phyloP scores from a whole-genome alignment of 2,113 vertebrate species.

The Trematocara nigrifrons region DNA sequence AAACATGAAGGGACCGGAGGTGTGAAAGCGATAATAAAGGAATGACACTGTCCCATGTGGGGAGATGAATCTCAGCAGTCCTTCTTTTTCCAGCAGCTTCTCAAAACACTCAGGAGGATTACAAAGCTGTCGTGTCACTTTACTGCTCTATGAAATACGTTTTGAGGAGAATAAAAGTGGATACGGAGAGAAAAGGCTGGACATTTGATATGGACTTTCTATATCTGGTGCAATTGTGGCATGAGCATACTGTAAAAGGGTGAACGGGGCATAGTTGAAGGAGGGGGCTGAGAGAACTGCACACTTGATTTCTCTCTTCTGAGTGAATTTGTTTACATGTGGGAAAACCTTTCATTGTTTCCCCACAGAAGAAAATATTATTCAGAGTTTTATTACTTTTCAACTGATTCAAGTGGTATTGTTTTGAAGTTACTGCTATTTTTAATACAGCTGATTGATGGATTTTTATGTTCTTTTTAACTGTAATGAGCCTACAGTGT shows the following conservation, averaged over 20 bases:
- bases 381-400: constrained; percentile 71
- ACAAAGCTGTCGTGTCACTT: constrained; percentile 35
- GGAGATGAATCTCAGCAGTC: constrained; percentile 20
- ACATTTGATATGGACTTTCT: constrained; percentile 21
- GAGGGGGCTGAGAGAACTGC: constrained; percentile 46
- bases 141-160: constrained; percentile 22
- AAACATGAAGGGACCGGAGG: not conserved
- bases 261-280: constrained; percentile 17
- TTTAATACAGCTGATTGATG: constrained; percentile 48
- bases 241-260: constrained; percentile 13
- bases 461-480: constrained; percentile 35
- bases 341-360: constrained; percentile 74
- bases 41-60: not conserved
- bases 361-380: constrained; percentile 76
- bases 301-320: constrained; percentile 61
- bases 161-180: not conserved
- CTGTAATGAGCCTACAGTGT: constrained; percentile 29
- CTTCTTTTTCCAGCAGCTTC: constrained; percentile 15
- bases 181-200: not conserved
- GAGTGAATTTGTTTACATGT: constrained; percentile 91
- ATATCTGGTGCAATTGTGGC: constrained; percentile 49
- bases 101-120: constrained; percentile 22
- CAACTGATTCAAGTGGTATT: constrained; percentile 61
- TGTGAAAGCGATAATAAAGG: constrained; percentile 5
- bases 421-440: constrained; percentile 60